Percentiles rank a stretch among this genome's conserved stretches.
Evolutionary conservation across 2,888 invertebrate species (phyloP).

Genomic region (Pyrochroa serraticornis): DNA sequence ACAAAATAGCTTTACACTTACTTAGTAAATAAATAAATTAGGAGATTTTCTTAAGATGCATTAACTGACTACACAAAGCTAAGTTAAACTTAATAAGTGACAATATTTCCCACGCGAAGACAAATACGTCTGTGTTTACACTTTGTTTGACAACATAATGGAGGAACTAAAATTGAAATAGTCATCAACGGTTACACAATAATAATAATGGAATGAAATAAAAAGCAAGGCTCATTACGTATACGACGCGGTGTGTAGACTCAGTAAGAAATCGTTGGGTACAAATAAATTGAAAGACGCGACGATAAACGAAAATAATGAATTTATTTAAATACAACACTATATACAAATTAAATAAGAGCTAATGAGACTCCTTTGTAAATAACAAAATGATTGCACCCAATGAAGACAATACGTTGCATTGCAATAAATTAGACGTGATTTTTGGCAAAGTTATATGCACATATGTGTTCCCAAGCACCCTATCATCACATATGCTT

Average conservation of each 20-base stretch:
- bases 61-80: constrained; percentile 17
- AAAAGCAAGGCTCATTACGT: constrained; percentile 20
- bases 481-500: constrained; percentile 58
- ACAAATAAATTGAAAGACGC: constrained; percentile 18
- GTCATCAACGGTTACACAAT: not conserved
- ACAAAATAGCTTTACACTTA: too few relatives aligned
- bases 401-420: constrained; percentile 20
- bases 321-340: constrained; percentile 1
- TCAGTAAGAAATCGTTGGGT: constrained; percentile 14
- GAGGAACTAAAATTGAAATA: too few relatives aligned
- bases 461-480: constrained; percentile 55
- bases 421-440: constrained; percentile 23
- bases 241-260: too few relatives aligned
- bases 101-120: too few relatives aligned
- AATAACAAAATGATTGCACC: constrained; percentile 23
- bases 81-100: not conserved
- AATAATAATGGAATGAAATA: constrained; percentile 20
- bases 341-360: constrained; percentile 17
- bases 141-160: too few relatives aligned
- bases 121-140: too few relatives aligned
- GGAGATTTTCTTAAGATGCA: not conserved
- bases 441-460: constrained; percentile 39
- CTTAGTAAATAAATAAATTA: constrained; percentile 6
- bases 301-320: constrained; percentile 11
- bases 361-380: constrained; percentile 2